Conservation (phyloP, 2,797 vertebrate genomes). For the Vespertilio murinus region DNA sequence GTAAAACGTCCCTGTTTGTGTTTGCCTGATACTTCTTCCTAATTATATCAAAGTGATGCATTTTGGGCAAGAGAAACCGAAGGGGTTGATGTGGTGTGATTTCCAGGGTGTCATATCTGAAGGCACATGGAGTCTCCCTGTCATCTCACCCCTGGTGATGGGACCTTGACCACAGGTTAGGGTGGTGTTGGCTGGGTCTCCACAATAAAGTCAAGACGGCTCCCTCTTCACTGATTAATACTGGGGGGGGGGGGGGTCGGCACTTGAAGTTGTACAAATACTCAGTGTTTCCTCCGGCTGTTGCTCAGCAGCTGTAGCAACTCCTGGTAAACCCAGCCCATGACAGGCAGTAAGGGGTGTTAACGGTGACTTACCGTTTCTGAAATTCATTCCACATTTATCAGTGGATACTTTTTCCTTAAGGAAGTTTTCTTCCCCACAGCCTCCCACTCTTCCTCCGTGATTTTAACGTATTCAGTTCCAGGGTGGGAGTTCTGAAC, state of each 20-base stretch:
- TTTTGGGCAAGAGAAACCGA: neutral
- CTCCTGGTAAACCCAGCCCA: rapidly evolving
- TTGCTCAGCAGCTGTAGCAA: rapidly evolving
- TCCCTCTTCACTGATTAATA: neutral
- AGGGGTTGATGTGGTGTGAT: rapidly evolving
- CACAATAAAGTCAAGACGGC: neutral
- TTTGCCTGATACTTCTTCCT: neutral
- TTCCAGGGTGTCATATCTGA: rapidly evolving
- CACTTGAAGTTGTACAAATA: neutral
- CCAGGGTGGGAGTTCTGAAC: rapidly evolving
- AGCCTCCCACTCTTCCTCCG: rapidly evolving
- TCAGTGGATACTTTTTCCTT: neutral
- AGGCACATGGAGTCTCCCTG: rapidly evolving
- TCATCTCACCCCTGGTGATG: rapidly evolving
- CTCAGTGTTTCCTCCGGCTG: neutral
- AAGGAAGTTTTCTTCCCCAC: neutral
- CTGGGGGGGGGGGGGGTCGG: neutral
- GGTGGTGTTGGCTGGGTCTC: neutral
- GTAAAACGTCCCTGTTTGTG: rapidly evolving
- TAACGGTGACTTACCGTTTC: rapidly evolving
- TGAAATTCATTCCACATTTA: rapidly evolving
- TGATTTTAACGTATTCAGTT: neutral
- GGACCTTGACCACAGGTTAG: too few relatives aligned
- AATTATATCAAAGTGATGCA: rapidly evolving
- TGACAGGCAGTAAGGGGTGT: rapidly evolving